Evolutionary conservation across 2,113 vertebrate species (phyloP).

Genomic region (Macquaria ambigua): DNA sequence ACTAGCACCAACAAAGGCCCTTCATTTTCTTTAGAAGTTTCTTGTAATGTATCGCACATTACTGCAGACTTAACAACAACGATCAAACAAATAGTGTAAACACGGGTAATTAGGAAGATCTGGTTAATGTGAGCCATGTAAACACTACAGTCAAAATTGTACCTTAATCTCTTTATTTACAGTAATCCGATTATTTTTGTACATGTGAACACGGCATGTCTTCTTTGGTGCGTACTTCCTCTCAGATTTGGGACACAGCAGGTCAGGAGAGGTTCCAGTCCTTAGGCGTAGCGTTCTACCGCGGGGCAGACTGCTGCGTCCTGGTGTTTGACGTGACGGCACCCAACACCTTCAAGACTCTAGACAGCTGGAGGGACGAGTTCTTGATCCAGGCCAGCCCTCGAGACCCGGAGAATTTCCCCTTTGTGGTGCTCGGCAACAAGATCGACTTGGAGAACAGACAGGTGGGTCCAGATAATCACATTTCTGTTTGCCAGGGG

Average conservation of each 20-base stretch:
- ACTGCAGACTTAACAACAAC: not conserved
- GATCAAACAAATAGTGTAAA: not conserved
- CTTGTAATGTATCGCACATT: not conserved
- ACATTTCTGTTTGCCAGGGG: not conserved
- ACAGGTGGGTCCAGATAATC: slow-evolving; percentile 65
- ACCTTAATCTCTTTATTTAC: not conserved
- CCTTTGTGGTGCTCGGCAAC: slow-evolving; percentile 95
- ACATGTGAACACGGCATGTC: not conserved
- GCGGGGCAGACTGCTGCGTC: slow-evolving; percentile 95
- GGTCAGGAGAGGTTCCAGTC: slow-evolving; percentile 97
- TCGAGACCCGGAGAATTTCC: slow-evolving; percentile 95
- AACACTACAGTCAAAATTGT: not conserved
- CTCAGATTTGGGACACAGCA: slow-evolving; percentile 96
- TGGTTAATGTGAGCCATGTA: slow-evolving; percentile 12
- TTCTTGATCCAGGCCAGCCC: slow-evolving; percentile 97
- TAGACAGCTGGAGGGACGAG: slow-evolving; percentile 96
- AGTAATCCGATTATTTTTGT: slow-evolving; percentile 1
- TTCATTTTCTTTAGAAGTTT: not conserved
- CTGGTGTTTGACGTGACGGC: slow-evolving; percentile 96
- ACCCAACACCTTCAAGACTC: slow-evolving; percentile 95
- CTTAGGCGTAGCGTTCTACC: slow-evolving; percentile 95
- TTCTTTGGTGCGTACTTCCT: no score
- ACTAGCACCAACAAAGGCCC: not conserved
- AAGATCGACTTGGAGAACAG: slow-evolving; percentile 98
- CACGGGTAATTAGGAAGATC: not conserved